Conservation (phyloP, 1,140 invertebrate species). For the Cotesia typhae region DNA sequence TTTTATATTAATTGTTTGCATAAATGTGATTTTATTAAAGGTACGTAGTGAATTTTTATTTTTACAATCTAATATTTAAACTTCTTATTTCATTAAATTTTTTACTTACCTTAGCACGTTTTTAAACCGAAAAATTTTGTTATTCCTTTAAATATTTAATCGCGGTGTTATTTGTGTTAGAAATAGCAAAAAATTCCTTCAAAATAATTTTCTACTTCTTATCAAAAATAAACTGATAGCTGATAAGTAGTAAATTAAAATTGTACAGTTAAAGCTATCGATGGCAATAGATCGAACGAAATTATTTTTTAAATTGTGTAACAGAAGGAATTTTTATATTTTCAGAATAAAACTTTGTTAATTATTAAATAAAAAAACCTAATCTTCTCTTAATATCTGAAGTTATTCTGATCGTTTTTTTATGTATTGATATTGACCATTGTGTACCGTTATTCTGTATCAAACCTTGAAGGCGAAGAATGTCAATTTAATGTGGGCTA, state of each 20-base stretch:
- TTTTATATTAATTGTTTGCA: slow-evolving; percentile 2
- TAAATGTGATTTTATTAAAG: neutral
- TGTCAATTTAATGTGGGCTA: slow-evolving; percentile 42
- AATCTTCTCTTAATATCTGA: neutral
- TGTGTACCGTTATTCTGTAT: slow-evolving; percentile 39
- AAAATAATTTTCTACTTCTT: slow-evolving; percentile 26
- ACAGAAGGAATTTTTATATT: neutral
- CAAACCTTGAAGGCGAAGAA: slow-evolving; percentile 31
- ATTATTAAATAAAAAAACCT: neutral
- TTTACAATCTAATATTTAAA: neutral
- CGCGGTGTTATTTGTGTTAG: no score
- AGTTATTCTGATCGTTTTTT: slow-evolving; percentile 16
- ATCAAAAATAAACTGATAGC: slow-evolving; percentile 29
- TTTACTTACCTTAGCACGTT: no score
- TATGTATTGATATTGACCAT: slow-evolving; percentile 19
- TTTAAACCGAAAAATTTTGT: no score
- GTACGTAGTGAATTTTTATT: neutral
- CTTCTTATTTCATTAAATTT: no score
- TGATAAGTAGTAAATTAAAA: neutral
- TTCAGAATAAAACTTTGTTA: neutral
- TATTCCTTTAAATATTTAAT: no score
- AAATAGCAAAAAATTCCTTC: neutral
- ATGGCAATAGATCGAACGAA: neutral
- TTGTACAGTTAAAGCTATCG: neutral
- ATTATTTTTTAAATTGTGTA: no score